A percentile compares a stretch with the other conserved stretches of the same genome.
Conservation (phyloP, 2,797 vertebrate genomes). For the Potorous gilbertii region DNA sequence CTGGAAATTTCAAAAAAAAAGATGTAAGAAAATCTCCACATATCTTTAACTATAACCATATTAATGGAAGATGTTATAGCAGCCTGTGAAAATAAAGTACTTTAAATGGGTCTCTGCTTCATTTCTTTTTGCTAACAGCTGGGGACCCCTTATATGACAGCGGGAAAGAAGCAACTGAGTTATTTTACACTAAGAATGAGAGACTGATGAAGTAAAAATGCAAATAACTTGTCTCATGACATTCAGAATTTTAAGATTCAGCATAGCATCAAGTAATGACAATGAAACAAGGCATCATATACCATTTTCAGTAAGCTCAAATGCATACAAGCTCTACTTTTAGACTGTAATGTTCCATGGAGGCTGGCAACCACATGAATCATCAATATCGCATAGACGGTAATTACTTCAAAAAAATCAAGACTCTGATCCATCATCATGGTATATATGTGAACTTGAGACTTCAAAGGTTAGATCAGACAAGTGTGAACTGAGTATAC, state of each 20-base stretch:
- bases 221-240: background rate
- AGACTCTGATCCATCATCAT: no score
- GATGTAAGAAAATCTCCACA: slow-evolving; percentile 52
- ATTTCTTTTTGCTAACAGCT: slow-evolving; percentile 52
- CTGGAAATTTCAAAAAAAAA: slow-evolving; percentile 58
- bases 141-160: background rate
- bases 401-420: no score
- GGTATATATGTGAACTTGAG: no score
- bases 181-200: background rate
- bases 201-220: slow-evolving; percentile 42
- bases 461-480: no score
- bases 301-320: background rate
- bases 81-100: slow-evolving; percentile 45
- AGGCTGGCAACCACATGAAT: no score
- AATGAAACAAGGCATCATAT: slow-evolving; percentile 48
- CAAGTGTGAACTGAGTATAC: no score
- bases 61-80: slow-evolving; percentile 47
- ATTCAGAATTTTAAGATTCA: slow-evolving; percentile 8
- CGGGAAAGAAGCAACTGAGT: slow-evolving; percentile 42
- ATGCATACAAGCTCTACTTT: slow-evolving; percentile 11
- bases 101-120: slow-evolving; percentile 1
- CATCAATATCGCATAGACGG: no score
- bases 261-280: background rate
- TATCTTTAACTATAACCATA: slow-evolving; percentile 38
- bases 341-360: background rate